Conservation (phyloP, 2,113 vertebrate genomes). For the Urocitellus parryii region DNA sequence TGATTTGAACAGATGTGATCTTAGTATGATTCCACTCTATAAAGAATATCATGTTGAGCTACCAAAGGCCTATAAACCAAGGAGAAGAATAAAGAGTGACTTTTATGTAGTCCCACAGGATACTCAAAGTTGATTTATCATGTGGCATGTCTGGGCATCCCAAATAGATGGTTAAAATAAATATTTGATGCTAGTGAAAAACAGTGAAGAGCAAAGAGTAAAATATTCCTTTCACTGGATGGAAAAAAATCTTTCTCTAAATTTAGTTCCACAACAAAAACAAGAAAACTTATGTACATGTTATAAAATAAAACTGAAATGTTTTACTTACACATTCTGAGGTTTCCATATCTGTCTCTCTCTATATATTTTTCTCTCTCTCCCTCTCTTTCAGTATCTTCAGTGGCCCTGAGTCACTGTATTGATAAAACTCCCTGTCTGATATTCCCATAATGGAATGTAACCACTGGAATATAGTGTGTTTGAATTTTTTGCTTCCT, state of each 20-base stretch:
- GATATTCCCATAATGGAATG: neutral
- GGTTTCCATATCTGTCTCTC: neutral
- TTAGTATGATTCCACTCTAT: constrained; percentile 66
- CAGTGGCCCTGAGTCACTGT: neutral
- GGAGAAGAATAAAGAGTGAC: constrained; percentile 57
- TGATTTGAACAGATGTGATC: constrained; percentile 76
- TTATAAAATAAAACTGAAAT: neutral
- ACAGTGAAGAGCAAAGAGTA: neutral
- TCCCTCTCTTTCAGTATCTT: neutral
- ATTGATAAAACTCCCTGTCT: neutral
- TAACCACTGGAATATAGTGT: neutral
- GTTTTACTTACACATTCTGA: neutral
- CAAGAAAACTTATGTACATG: neutral
- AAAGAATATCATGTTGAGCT: constrained; percentile 49
- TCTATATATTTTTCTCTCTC: neutral
- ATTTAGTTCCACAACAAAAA: neutral
- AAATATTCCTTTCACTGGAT: constrained; percentile 34
- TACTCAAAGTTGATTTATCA: constrained; percentile 30
- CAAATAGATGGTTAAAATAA: constrained; percentile 15
- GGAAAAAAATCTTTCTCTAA: neutral
- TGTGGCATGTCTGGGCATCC: neutral
- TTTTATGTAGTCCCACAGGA: constrained; percentile 49
- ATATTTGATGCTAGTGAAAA: neutral
- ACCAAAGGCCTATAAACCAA: constrained; percentile 50
- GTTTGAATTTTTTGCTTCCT: neutral